These are phyloP conservation scores for Patella pellucida DNA, from an alignment of 2,888 invertebrate species.

Conservation along the genomic window DNA sequence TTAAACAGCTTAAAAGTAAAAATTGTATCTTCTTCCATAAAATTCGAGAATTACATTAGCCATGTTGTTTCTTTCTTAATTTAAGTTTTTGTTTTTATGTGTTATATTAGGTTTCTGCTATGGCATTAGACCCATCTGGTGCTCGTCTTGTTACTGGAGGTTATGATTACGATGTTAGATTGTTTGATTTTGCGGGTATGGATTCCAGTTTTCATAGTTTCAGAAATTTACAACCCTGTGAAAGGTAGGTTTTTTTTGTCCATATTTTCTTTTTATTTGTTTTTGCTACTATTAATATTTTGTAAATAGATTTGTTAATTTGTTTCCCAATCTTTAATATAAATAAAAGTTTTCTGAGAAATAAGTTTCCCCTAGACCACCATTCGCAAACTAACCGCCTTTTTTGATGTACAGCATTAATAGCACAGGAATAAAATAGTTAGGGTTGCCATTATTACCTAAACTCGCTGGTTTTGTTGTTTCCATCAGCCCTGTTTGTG, in stretches of 20 bases:
- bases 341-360: no score
- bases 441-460: no score
- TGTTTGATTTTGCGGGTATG: constrained; percentile 99
- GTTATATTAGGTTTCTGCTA: constrained; percentile 76
- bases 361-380: no score
- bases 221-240: constrained; percentile 92
- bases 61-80: neutral
- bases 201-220: constrained; percentile 92
- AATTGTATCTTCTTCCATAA: neutral
- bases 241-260: constrained; percentile 74
- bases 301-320: no score
- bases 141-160: constrained; percentile 92
- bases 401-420: no score
- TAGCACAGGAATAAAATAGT: no score
- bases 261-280: no score
- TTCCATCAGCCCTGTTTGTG: no score
- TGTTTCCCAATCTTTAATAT: no score
- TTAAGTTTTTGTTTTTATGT: constrained; percentile 1
- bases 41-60: neutral
- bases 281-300: no score
- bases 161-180: constrained; percentile 94
- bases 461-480: no score
- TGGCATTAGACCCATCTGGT: constrained; percentile 94
- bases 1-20: neutral
- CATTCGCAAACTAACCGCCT: no score